Conservation (phyloP, 2,113 vertebrate species). For the Scytalopus superciliaris region DNA sequence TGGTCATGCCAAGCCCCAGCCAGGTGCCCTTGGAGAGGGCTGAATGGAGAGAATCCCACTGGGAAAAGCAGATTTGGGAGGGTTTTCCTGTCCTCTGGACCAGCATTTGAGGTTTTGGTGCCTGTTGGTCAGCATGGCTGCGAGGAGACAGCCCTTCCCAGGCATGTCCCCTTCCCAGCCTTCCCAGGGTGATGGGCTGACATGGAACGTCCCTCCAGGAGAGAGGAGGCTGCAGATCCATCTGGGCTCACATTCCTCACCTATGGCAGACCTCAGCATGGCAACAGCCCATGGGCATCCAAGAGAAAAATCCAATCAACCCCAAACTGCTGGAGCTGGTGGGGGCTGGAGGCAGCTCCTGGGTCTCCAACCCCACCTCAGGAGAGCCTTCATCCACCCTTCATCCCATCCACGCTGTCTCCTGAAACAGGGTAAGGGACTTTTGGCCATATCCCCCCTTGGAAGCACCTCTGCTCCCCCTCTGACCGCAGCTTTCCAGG, state of each 20-base stretch:
- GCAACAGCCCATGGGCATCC: accelerated
- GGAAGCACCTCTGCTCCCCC: neutral
- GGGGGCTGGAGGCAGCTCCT: neutral
- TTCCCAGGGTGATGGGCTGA: neutral
- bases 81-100: neutral
- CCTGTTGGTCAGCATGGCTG: neutral
- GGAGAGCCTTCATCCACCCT: neutral
- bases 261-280: neutral
- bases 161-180: neutral
- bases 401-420: accelerated
- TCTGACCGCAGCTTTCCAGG: neutral
- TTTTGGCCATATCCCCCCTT: neutral
- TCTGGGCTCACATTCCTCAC: neutral
- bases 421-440: neutral
- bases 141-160: neutral
- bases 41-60: neutral
- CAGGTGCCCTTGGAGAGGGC: neutral
- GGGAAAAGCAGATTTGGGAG: neutral
- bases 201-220: neutral
- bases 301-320: accelerated
- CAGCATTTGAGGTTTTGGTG: neutral
- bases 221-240: neutral
- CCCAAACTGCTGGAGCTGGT: neutral
- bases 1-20: neutral
- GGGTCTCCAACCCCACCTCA: neutral